A percentile compares a stretch with the other conserved stretches of the same genome.
Conservation (phyloP, 2,113 vertebrate genomes). For the Grallaria varia region DNA sequence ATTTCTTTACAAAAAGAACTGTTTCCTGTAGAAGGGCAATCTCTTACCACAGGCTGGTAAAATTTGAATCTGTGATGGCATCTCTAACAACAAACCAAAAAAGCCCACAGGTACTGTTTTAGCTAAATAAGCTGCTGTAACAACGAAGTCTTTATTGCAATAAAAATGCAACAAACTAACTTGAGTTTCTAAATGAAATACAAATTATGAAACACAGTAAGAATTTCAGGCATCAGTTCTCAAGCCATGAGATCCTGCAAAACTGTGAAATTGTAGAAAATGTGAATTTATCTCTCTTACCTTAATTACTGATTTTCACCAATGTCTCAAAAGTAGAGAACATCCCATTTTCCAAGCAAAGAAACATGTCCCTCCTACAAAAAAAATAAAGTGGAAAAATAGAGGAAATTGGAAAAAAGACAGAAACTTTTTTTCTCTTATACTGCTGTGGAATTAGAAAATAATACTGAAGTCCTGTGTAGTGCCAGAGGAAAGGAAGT, state of each 20-base stretch:
- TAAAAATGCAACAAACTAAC: background rate
- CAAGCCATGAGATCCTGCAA: background rate
- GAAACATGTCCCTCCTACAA: conserved; percentile 18
- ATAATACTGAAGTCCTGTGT: background rate
- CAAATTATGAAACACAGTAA: background rate
- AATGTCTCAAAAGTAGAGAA: background rate
- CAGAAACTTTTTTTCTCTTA: background rate
- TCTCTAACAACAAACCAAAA: background rate
- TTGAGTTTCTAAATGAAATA: background rate
- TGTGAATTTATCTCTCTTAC: conserved; percentile 39
- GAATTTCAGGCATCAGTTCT: background rate
- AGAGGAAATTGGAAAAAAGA: background rate
- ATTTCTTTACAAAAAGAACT: background rate
- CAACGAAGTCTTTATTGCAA: background rate
- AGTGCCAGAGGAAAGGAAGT: background rate
- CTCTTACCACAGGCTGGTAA: background rate
- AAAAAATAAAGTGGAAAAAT: background rate
- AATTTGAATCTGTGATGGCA: background rate
- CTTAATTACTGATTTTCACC: conserved; percentile 52
- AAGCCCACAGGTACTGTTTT: background rate
- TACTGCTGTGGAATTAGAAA: background rate
- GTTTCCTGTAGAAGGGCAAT: background rate
- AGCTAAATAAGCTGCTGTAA: background rate
- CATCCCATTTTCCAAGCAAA: background rate
- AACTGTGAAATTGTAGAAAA: background rate